A percentile compares a stretch with the other conserved stretches of the same genome.
phyloP scores from a whole-genome alignment of 2,113 vertebrate genomes.

The Gobius niger region DNA sequence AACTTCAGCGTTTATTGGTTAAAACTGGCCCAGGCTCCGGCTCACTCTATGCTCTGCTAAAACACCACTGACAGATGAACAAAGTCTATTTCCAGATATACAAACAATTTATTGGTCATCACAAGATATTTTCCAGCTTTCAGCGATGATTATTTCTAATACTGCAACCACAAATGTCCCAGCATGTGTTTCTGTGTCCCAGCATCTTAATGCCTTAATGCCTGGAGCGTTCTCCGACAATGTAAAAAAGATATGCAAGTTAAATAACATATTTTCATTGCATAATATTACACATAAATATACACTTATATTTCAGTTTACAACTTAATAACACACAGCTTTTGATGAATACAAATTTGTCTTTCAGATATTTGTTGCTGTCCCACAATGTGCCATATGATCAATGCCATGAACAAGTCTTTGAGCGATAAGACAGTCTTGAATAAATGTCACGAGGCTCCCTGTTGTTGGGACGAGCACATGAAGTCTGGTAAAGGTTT shows the following conservation, averaged over 20 bases:
- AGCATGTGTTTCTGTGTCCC: slow-evolving; percentile 39
- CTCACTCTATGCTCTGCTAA: slow-evolving; percentile 21
- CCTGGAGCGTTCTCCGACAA: slow-evolving; percentile 22
- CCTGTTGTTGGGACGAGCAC: slow-evolving; percentile 34
- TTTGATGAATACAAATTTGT: slow-evolving; percentile 57
- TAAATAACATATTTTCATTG: slow-evolving; percentile 76
- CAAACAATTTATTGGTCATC: slow-evolving; percentile 70
- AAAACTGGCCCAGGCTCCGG: slow-evolving; percentile 14
- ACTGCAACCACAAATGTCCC: slow-evolving; percentile 50
- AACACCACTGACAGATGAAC: slow-evolving; percentile 29
- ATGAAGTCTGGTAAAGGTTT: slow-evolving; percentile 32
- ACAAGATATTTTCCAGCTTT: slow-evolving; percentile 63
- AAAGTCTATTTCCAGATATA: slow-evolving; percentile 60
- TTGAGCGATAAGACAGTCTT: slow-evolving; percentile 49
- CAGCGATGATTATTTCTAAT: slow-evolving; percentile 49
- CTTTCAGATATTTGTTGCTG: slow-evolving; percentile 46
- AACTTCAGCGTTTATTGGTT: slow-evolving; percentile 47
- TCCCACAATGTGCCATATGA: slow-evolving; percentile 58
- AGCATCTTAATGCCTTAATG: slow-evolving; percentile 29
- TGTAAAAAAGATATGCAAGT: slow-evolving; percentile 48
- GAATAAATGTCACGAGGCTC: slow-evolving; percentile 35
- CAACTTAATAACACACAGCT: slow-evolving; percentile 65
- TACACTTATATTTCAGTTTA: slow-evolving; percentile 74
- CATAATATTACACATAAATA: slow-evolving; percentile 78
- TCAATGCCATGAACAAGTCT: slow-evolving; percentile 25